A percentile compares a stretch with the other conserved stretches of the same genome.
These are phyloP conservation scores for Chiroxiphia lanceolata DNA, from an alignment of 2,797 vertebrate species.

Conservation along the genomic window DNA sequence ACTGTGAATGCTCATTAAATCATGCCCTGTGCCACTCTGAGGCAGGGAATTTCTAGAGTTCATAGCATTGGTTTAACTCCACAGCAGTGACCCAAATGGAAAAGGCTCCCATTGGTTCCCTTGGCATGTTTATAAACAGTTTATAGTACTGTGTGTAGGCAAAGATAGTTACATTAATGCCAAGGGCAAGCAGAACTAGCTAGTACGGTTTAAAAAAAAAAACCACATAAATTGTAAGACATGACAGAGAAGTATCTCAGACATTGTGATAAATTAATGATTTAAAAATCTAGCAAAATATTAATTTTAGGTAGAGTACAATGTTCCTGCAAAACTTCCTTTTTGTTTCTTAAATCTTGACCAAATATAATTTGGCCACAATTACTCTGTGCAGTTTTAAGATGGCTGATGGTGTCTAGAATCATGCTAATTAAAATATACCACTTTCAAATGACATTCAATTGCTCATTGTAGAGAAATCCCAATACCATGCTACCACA, in stretches of 20 bases:
- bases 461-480: neutral
- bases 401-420: neutral
- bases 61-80: neutral
- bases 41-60: neutral
- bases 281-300: neutral
- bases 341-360: neutral
- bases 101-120: neutral
- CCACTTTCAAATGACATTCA: constrained; percentile 19
- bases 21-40: neutral
- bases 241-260: neutral
- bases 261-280: neutral
- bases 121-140: neutral
- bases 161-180: neutral
- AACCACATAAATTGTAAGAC: neutral
- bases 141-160: neutral
- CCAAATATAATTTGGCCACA: neutral
- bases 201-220: neutral
- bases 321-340: neutral
- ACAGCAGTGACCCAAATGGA: neutral
- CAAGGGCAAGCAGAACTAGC: neutral
- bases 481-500: neutral
- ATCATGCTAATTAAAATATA: neutral
- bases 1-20: neutral
- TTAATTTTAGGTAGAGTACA: neutral
- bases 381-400: neutral